A percentile compares a stretch with the other conserved stretches of the same genome.
Evolutionary conservation across 2,797 vertebrate genomes (phyloP).

Genomic region (Capromys pilorides): DNA sequence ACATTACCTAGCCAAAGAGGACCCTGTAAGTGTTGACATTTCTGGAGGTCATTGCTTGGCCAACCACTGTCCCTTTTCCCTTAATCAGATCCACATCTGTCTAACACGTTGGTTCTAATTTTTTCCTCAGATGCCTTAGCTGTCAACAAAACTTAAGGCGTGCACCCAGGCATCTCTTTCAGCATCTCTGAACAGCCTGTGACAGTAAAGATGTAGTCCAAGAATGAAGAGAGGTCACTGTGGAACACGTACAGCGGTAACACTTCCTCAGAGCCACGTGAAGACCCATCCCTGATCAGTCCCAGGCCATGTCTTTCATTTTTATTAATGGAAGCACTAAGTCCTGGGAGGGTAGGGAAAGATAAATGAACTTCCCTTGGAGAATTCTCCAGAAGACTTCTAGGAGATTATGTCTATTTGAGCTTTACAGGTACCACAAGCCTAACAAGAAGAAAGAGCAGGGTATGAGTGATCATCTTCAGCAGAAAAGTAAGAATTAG

Average conservation of each 20-base stretch:
- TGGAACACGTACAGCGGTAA: not conserved
- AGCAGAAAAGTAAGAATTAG: not conserved
- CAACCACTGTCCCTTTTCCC: rapidly evolving
- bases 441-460: not conserved
- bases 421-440: not conserved
- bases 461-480: not conserved
- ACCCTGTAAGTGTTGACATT: not conserved
- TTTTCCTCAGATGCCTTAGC: not conserved
- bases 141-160: not conserved
- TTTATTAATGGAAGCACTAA: not conserved
- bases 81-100: not conserved
- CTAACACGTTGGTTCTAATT: not conserved
- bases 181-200: not conserved
- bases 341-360: not conserved
- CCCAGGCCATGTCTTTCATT: not conserved
- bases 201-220: not conserved
- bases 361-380: not conserved
- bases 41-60: not conserved
- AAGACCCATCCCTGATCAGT: not conserved
- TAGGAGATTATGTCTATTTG: not conserved
- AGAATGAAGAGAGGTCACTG: not conserved
- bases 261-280: not conserved
- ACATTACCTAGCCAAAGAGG: not conserved
- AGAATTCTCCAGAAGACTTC: not conserved
- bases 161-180: not conserved